phyloP scores from a whole-genome alignment of 2,113 vertebrate species.

The Petrocephalus zakoni region DNA sequence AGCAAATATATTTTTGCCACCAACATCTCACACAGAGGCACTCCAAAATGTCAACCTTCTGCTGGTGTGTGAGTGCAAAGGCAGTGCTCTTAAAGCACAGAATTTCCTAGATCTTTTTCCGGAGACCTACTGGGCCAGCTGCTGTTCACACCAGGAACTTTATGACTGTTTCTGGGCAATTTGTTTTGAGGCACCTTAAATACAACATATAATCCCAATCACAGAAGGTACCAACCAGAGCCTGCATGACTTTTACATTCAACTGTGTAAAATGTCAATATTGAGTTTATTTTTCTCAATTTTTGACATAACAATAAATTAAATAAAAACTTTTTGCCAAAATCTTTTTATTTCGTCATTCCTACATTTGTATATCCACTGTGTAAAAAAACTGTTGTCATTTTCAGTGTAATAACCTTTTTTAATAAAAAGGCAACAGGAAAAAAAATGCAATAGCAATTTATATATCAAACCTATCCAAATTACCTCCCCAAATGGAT shows the following conservation, averaged over 20 bases:
- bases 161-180: neutral
- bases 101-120: neutral
- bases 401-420: neutral
- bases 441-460: neutral
- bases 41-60: neutral
- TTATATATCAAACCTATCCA: neutral
- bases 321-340: neutral
- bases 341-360: neutral
- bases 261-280: neutral
- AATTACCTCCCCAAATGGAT: neutral
- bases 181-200: neutral
- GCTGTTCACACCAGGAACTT: neutral
- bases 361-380: neutral
- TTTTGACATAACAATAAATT: neutral
- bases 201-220: neutral
- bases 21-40: neutral
- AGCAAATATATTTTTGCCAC: neutral
- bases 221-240: neutral
- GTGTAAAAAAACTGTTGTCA: neutral
- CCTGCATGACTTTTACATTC: neutral
- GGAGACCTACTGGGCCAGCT: neutral
- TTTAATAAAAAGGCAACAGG: neutral
- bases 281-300: neutral
- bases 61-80: neutral
- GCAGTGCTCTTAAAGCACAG: neutral